Conservation (phyloP, 2,888 invertebrate species). For the Drosophila mettleri region DNA sequence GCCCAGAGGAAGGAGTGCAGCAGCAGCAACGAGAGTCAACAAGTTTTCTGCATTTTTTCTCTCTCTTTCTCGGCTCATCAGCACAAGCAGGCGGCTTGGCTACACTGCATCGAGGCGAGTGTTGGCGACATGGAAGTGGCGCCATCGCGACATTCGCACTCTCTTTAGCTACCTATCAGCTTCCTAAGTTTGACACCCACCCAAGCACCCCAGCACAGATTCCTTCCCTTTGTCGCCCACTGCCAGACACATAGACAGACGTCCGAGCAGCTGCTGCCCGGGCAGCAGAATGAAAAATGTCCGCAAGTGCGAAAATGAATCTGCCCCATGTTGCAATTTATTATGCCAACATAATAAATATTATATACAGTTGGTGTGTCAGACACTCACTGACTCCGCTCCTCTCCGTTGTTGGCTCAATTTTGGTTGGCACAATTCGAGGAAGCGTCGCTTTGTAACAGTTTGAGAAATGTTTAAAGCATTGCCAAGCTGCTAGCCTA, state of each 20-base stretch:
- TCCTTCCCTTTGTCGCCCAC: neutral
- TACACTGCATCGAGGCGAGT: constrained; percentile 17
- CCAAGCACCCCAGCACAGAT: neutral
- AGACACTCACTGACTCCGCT: constrained; percentile 20
- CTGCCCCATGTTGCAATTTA: constrained; percentile 81
- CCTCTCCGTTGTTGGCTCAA: neutral
- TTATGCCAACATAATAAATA: constrained; percentile 82
- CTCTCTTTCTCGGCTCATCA: constrained; percentile 24
- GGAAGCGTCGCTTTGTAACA: constrained; percentile 47
- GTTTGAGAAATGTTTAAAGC: constrained; percentile 59
- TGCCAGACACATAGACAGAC: constrained; percentile 29
- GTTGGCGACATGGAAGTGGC: constrained; percentile 58
- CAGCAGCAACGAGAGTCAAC: constrained; percentile 52
- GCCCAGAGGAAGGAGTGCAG: constrained; percentile 29
- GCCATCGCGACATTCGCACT: constrained; percentile 58
- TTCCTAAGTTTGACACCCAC: constrained; percentile 29
- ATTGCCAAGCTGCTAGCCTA: constrained; percentile 32
- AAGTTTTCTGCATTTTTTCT: constrained; percentile 48
- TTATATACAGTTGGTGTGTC: constrained; percentile 73
- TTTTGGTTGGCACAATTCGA: constrained; percentile 35
- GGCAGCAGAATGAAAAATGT: constrained; percentile 77
- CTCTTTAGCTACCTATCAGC: constrained; percentile 38
- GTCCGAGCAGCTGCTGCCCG: constrained; percentile 68
- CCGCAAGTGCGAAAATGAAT: constrained; percentile 80
- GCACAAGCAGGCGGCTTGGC: constrained; percentile 16